Evolutionary conservation across 2,113 vertebrate species (phyloP).

Genomic region (Pipa parva): DNA sequence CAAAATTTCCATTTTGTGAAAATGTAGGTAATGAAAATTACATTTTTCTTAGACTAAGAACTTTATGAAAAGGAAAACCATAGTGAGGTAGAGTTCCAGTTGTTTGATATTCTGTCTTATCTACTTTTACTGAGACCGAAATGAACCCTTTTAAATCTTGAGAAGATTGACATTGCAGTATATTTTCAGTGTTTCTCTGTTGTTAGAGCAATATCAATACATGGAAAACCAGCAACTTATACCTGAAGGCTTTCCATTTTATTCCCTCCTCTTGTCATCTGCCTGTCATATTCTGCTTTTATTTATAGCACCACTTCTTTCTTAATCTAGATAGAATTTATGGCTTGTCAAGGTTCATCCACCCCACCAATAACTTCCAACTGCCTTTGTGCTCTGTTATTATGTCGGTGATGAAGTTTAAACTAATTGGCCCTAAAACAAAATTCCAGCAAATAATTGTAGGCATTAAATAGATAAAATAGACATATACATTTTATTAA

Average conservation of each 20-base stretch:
- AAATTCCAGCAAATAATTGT: constrained; percentile 3
- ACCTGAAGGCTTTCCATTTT: constrained; percentile 6
- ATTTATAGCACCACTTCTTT: neutral
- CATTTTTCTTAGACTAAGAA: no score
- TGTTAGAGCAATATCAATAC: neutral
- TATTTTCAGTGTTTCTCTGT: neutral
- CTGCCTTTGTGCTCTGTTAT: constrained; percentile 13
- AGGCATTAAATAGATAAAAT: no score
- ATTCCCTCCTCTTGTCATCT: constrained; percentile 1
- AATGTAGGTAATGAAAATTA: no score
- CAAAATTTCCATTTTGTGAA: no score
- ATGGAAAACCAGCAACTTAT: no score
- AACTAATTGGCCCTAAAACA: constrained; percentile 6
- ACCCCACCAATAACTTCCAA: constrained; percentile 13
- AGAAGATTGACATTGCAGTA: no score
- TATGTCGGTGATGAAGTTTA: constrained; percentile 4
- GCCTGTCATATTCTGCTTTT: neutral
- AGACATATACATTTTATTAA: no score
- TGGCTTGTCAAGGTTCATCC: constrained; percentile 12
- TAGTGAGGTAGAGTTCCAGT: no score
- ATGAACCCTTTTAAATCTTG: no score
- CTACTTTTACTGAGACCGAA: no score
- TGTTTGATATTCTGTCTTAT: no score
- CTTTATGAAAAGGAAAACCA: no score
- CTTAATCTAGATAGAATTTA: constrained; percentile 5